Conservation (phyloP, 64 coral and sea anemone genomes). For the Montipora efflorescens region DNA sequence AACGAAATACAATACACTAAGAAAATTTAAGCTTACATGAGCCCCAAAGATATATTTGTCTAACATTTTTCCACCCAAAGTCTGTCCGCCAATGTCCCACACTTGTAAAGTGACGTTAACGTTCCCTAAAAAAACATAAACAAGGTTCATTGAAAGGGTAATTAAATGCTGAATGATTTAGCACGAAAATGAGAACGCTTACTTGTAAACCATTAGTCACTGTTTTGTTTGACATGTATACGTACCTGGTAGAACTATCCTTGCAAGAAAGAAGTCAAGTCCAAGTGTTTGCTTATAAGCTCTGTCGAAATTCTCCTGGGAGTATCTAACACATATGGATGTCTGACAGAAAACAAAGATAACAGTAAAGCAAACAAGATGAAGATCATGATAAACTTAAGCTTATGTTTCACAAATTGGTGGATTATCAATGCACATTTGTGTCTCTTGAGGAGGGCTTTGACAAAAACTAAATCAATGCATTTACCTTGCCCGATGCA, state of each 20-base stretch:
- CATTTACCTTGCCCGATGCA: conserved; percentile 90
- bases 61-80: conserved; percentile 96
- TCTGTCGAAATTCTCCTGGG: conserved; percentile 96
- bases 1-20: not conserved
- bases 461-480: not conserved
- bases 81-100: conserved; percentile 99
- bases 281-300: conserved; percentile 96
- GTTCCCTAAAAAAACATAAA: conserved; percentile 70
- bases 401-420: not conserved
- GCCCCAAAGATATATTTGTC: conserved; percentile 99
- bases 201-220: not conserved
- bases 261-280: conserved; percentile 94
- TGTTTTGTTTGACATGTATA: not conserved
- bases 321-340: conserved; percentile 91
- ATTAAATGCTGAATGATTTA: not conserved
- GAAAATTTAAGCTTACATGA: conserved; percentile 68
- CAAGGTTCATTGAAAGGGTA: not conserved
- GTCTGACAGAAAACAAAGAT: conserved; percentile 71
- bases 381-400: no score
- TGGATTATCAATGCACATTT: no score
- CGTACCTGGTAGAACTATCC: conserved; percentile 87
- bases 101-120: conserved; percentile 93
- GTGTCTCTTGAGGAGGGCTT: not conserved
- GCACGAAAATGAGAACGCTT: not conserved
- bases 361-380: not conserved